Evolutionary conservation across 2,888 invertebrate species (phyloP).

Genomic region (Morpho deidamia): DNA sequence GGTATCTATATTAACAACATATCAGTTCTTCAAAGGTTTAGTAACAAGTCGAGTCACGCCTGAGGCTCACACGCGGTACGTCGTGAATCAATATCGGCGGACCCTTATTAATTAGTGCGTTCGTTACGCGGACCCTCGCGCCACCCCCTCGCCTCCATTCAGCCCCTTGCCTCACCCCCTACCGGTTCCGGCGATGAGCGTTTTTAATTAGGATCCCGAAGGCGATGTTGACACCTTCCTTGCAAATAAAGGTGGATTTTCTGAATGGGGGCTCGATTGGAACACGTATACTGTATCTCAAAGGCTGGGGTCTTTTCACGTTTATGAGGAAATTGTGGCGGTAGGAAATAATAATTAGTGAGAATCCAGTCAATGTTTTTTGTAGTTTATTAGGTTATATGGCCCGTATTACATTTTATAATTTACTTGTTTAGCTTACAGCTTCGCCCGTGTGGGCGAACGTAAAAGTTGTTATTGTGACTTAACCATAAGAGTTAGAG

Average conservation of each 20-base stretch:
- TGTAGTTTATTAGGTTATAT: too few relatives aligned
- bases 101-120: constrained; percentile 78
- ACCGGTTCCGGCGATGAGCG: constrained; percentile 47
- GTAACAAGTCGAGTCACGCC: constrained; percentile 17
- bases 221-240: constrained; percentile 53
- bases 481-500: too few relatives aligned
- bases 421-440: too few relatives aligned
- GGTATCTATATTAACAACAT: too few relatives aligned
- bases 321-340: neutral
- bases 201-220: constrained; percentile 69
- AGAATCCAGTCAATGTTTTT: too few relatives aligned
- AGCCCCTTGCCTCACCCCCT: constrained; percentile 26
- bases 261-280: constrained; percentile 16
- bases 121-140: constrained; percentile 56
- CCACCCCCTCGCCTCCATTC: constrained; percentile 19
- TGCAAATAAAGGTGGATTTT: constrained; percentile 35
- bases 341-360: neutral
- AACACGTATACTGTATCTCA: constrained; percentile 11
- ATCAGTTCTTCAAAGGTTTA: neutral
- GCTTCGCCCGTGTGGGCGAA: too few relatives aligned
- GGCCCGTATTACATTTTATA: too few relatives aligned
- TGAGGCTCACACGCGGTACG: constrained; percentile 46
- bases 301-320: constrained; percentile 1
- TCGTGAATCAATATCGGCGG: constrained; percentile 76
- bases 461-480: too few relatives aligned